Base-by-base conservation (phyloP, 2,888 invertebrate genomes). In the Clunio marinus region DNA sequence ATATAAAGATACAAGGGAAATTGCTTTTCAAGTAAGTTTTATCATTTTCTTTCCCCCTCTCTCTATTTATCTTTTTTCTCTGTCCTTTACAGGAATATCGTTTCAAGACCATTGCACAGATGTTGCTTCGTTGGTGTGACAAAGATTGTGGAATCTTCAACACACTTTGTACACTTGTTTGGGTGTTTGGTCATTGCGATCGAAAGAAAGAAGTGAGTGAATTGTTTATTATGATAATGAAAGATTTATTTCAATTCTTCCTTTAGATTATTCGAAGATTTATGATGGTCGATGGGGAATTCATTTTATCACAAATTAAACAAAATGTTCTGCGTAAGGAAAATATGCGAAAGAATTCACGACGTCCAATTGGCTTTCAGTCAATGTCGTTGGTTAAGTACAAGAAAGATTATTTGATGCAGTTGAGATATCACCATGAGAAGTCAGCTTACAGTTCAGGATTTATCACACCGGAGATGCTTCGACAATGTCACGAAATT, bases 81-180 rank as follows among this genome's bases (percentile, higher is more conserved):
- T 51, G 72, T n/a, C 71, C 70, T 66, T 71, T 78, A 2, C 76
- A 83, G 81, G 82, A 84, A 71, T 80, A 84, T 37, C 81, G 83
- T 62, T 81, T 88, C 20, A 79, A 83, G 25, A 81, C 82, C 1
- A 78, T 88, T 58, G 77, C 88, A 45, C 85, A 83, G 73, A 82
- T 86, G 74, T 81, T 89, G 81, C 77, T 82, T 75, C 82, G 86
- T 68, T 88, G 84, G 79, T 86, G 86, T 73, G 86, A 84, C 73
- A 87, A 84, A 72, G 87, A 88, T 72, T 80, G 81, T 3, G 80
- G 81, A 55, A 76, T 87, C 66, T 87, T 87, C 72, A 84, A 85
- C 72, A 83, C 84, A 24, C 75, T 88, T 27, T 83, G 84, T 62
- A 88, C 88, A 0, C 81, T 87, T 32, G 75, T 88, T 45, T 88